Percentiles rank a stretch among this genome's conserved stretches.
Evolutionary conservation across 2,797 vertebrate genomes (phyloP).

Genomic region (Pangasius krempfi): DNA sequence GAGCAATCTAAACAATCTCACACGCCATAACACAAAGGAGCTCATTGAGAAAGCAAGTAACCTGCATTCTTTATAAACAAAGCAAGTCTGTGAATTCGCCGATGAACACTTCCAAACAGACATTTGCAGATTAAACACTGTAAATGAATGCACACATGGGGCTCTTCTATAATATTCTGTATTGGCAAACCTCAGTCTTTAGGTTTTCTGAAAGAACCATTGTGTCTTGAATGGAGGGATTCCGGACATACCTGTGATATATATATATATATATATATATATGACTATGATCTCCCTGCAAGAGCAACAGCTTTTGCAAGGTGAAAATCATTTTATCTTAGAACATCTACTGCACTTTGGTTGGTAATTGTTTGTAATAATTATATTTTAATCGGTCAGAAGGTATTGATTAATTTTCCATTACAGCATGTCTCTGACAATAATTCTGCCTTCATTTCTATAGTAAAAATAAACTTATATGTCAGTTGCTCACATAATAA

Average conservation of each 20-base stretch:
- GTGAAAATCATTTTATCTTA: background rate
- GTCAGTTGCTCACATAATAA: background rate
- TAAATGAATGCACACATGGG: conserved; percentile 18
- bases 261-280: background rate
- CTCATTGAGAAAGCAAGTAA: conserved; percentile 14
- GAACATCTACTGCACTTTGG: background rate
- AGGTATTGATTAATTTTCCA: background rate
- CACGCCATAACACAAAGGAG: conserved; percentile 30
- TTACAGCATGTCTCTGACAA: background rate
- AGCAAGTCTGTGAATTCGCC: background rate
- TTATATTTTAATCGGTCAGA: background rate
- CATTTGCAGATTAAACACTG: conserved; percentile 12
- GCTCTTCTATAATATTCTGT: conserved; percentile 14
- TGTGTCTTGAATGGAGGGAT: conserved; percentile 30
- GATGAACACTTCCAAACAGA: conserved; percentile 3
- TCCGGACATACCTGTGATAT: conserved; percentile 31
- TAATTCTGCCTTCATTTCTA: background rate
- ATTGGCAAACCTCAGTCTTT: conserved; percentile 4
- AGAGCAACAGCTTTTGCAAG: background rate
- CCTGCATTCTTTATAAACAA: conserved; percentile 31
- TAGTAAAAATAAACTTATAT: background rate
- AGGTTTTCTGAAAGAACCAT: conserved; percentile 31
- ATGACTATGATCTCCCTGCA: background rate
- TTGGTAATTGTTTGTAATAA: background rate
- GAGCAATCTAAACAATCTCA: conserved; percentile 42